Evolutionary conservation across 2,888 invertebrate species (phyloP).

Genomic region (Notodonta dromedarius): DNA sequence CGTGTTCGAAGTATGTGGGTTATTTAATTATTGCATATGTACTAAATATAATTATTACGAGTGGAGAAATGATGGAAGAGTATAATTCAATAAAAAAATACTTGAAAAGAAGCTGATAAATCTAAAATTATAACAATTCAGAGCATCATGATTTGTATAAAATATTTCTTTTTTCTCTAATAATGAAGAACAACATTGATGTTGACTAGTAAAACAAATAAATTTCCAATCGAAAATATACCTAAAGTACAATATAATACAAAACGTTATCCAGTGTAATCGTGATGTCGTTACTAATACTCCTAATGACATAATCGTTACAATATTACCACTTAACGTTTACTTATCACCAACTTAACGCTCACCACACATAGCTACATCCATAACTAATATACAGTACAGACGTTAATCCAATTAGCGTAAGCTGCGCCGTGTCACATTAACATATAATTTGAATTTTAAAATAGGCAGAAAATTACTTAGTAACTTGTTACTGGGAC

Average conservation of each 20-base stretch:
- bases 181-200: too few species aligned
- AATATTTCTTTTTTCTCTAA: too few species aligned
- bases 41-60: too few species aligned
- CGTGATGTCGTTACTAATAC: background rate
- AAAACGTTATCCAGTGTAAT: background rate
- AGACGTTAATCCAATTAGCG: constrained; percentile 74
- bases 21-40: too few species aligned
- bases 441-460: constrained; percentile 77
- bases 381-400: background rate
- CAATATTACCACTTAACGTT: constrained; percentile 15
- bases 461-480: constrained; percentile 69
- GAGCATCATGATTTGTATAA: too few species aligned
- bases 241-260: background rate
- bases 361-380: background rate
- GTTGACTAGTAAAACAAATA: too few species aligned
- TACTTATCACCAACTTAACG: constrained; percentile 8
- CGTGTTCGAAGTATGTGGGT: too few species aligned
- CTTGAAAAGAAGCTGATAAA: too few species aligned
- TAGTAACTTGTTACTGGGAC: constrained; percentile 48
- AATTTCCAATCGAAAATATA: background rate
- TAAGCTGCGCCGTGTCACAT: constrained; percentile 64
- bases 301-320: constrained; percentile 11
- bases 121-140: too few species aligned
- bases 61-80: too few species aligned
- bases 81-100: too few species aligned